These are phyloP conservation scores for Fopius arisanus DNA, from an alignment of 1,140 invertebrate species.

Conservation along the genomic window DNA sequence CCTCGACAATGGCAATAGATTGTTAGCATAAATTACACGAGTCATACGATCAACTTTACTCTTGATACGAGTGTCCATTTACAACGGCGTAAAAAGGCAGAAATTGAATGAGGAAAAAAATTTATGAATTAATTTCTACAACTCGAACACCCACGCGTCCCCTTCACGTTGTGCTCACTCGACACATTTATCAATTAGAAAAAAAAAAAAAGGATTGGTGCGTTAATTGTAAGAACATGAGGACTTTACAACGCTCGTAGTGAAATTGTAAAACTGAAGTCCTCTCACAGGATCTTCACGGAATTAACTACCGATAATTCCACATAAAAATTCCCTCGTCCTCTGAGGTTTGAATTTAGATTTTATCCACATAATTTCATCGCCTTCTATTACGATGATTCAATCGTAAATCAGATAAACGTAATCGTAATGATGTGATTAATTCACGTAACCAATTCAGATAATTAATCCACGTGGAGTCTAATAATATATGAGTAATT, in stretches of 20 bases:
- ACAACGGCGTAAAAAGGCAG: neutral
- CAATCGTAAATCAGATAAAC: no score
- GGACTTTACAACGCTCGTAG: neutral
- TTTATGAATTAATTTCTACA: conserved; percentile 35
- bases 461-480: neutral
- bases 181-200: conserved; percentile 20
- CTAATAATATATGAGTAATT: neutral
- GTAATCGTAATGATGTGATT: no score
- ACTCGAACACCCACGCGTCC: conserved; percentile 31
- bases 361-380: no score
- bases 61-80: conserved; percentile 20
- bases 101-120: conserved; percentile 15
- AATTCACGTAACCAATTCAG: no score
- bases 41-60: conserved; percentile 23
- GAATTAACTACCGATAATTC: no score
- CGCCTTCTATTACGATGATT: no score
- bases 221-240: neutral
- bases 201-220: conserved; percentile 11
- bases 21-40: conserved; percentile 35
- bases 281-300: no score
- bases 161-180: conserved; percentile 20
- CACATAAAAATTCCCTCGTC: no score
- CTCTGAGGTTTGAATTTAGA: no score
- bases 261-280: neutral
- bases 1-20: conserved; percentile 36